Percentiles rank a stretch among this genome's conserved stretches.
phyloP scores from a whole-genome alignment of 2,797 vertebrate genomes.

The Sebastes itinus region DNA sequence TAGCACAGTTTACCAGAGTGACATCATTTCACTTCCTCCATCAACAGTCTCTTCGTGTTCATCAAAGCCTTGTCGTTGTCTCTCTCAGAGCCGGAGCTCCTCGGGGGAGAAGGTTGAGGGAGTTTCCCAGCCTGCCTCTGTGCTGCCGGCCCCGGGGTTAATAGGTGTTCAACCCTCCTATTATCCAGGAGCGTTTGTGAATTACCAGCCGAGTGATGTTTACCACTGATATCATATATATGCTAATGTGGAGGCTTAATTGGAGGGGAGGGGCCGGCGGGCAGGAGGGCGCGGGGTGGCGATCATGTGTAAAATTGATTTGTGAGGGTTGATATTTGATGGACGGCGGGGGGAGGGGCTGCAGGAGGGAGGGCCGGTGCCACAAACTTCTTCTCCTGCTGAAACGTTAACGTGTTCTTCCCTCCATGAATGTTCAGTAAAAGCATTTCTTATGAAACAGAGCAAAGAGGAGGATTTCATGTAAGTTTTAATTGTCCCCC shows the following conservation, averaged over 20 bases:
- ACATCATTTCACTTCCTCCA: constrained; percentile 28
- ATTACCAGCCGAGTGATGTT: constrained; percentile 94
- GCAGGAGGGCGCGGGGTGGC: constrained; percentile 81
- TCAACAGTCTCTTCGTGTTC: background rate
- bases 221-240: constrained; percentile 98
- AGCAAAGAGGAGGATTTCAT: background rate
- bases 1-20: background rate
- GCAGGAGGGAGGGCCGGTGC: constrained; percentile 83
- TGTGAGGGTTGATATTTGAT: constrained; percentile 96
- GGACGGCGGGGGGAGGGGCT: constrained; percentile 82
- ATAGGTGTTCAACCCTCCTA: constrained; percentile 95
- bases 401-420: background rate
- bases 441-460: background rate
- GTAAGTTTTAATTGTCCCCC: background rate
- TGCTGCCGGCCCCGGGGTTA: constrained; percentile 89
- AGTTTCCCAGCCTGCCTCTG: constrained; percentile 91
- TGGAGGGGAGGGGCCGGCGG: constrained; percentile 91
- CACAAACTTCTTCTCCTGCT: constrained; percentile 7
- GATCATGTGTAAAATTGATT: constrained; percentile 98
- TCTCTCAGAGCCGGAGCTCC: background rate
- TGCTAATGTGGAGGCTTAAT: constrained; percentile 95
- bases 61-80: constrained; percentile 16
- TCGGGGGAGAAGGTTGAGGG: constrained; percentile 75
- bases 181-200: constrained; percentile 92
- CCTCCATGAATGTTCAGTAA: background rate